These are phyloP conservation scores for Napeogenes sylphis DNA, from an alignment of 2,888 invertebrate genomes.

Conservation along the genomic window DNA sequence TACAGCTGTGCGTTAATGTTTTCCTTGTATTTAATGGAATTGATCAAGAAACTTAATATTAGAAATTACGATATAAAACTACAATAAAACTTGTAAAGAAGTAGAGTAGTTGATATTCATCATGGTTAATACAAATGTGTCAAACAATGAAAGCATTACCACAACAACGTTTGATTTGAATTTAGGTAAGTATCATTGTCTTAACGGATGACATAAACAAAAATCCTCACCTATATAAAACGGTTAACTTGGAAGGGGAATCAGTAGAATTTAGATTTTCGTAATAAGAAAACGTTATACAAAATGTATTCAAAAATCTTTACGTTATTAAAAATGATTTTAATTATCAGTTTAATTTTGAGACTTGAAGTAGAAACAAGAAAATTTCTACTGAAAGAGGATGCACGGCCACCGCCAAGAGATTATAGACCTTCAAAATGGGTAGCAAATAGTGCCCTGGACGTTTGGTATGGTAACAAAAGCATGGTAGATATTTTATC, in stretches of 20 bases:
- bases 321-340: background rate
- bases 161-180: background rate
- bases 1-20: too few relatives aligned
- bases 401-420: constrained; percentile 30
- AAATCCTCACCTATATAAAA: background rate
- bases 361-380: constrained; percentile 28
- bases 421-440: constrained; percentile 54
- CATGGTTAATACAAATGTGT: background rate
- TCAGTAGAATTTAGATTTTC: too few relatives aligned
- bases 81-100: too few relatives aligned
- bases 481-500: constrained; percentile 52
- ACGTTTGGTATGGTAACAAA: constrained; percentile 61
- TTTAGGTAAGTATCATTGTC: background rate
- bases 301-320: background rate
- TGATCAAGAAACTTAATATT: too few relatives aligned
- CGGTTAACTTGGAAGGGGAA: background rate
- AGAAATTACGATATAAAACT: too few relatives aligned
- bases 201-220: background rate
- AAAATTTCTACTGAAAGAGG: constrained; percentile 31
- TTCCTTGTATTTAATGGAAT: too few relatives aligned
- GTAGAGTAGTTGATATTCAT: too few relatives aligned
- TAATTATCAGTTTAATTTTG: constrained; percentile 8
- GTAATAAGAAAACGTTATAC: too few relatives aligned
- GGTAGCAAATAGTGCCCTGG: constrained; percentile 56
- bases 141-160: background rate